Percentiles rank a stretch among this genome's conserved stretches.
Evolutionary conservation across 2,888 invertebrate genomes (phyloP).

Genomic region (Ectropis crepuscularia): DNA sequence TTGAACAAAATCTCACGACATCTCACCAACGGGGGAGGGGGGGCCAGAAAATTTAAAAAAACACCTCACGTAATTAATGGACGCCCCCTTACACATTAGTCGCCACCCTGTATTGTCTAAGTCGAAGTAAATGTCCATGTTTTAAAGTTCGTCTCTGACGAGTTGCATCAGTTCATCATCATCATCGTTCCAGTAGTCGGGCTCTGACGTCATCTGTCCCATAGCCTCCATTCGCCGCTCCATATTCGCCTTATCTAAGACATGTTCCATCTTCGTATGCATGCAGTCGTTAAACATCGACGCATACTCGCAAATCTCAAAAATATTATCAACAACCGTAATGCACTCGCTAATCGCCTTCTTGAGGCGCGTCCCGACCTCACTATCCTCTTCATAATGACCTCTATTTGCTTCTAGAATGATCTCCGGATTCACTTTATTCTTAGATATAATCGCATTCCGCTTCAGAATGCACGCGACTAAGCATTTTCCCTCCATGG

Average conservation of each 20-base stretch:
- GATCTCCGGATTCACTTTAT: constrained; percentile 62
- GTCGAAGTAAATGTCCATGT: not conserved
- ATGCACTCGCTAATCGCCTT: constrained; percentile 65
- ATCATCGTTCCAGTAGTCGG: constrained; percentile 70
- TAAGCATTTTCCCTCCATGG: constrained; percentile 73
- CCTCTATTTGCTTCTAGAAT: constrained; percentile 67
- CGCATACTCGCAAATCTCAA: constrained; percentile 77
- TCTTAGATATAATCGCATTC: constrained; percentile 67
- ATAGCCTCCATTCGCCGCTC: constrained; percentile 75
- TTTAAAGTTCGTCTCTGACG: constrained; percentile 71
- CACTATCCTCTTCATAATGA: constrained; percentile 72
- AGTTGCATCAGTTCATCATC: constrained; percentile 72
- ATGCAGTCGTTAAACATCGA: constrained; percentile 79
- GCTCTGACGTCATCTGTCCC: constrained; percentile 66
- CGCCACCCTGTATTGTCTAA: too few relatives aligned
- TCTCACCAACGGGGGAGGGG: too few relatives aligned
- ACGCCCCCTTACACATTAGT: too few relatives aligned
- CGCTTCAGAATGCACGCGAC: constrained; percentile 76
- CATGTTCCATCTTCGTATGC: constrained; percentile 80
- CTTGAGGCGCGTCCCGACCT: constrained; percentile 65
- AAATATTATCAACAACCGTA: constrained; percentile 61
- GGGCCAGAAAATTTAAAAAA: too few relatives aligned
- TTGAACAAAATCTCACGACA: too few relatives aligned
- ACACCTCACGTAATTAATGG: too few relatives aligned
- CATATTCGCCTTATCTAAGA: constrained; percentile 73